Conservation (phyloP, 2,797 vertebrate genomes). For the Linurgus olivaceus region DNA sequence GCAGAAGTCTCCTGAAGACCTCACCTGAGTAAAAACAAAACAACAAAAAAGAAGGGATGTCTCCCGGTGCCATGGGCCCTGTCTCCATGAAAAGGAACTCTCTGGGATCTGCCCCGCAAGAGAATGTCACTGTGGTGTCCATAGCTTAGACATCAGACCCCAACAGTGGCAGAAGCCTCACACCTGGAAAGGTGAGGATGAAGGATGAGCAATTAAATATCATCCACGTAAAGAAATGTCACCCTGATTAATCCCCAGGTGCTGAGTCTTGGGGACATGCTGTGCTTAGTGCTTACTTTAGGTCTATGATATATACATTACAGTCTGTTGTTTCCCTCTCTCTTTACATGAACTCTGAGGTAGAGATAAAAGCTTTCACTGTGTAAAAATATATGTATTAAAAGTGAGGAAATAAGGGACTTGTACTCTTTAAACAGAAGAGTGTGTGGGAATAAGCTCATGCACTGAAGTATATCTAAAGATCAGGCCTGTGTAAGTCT, state of each 20-base stretch:
- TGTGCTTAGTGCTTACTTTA: not conserved
- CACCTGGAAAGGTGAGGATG: not conserved
- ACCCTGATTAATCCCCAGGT: not conserved
- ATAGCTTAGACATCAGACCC: not conserved
- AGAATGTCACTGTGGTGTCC: not conserved
- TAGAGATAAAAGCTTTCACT: not conserved
- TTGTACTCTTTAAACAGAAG: not conserved
- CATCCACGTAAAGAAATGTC: not conserved
- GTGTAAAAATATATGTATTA: not conserved
- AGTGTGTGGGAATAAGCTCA: not conserved
- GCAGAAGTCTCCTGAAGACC: not conserved
- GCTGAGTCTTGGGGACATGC: not conserved
- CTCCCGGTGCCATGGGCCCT: not conserved
- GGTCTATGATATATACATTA: not conserved
- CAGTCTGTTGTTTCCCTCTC: not conserved
- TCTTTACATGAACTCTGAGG: not conserved
- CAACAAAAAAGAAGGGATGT: no score
- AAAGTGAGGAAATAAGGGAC: not conserved
- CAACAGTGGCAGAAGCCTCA: not conserved
- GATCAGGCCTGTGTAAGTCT: not conserved
- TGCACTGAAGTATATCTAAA: rapidly evolving
- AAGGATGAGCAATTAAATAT: not conserved
- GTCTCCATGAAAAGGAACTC: not conserved
- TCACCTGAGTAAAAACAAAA: not conserved
- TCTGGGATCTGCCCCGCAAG: not conserved